phyloP scores from a whole-genome alignment of 2,113 vertebrate species.

The Phylloscopus whistleri region DNA sequence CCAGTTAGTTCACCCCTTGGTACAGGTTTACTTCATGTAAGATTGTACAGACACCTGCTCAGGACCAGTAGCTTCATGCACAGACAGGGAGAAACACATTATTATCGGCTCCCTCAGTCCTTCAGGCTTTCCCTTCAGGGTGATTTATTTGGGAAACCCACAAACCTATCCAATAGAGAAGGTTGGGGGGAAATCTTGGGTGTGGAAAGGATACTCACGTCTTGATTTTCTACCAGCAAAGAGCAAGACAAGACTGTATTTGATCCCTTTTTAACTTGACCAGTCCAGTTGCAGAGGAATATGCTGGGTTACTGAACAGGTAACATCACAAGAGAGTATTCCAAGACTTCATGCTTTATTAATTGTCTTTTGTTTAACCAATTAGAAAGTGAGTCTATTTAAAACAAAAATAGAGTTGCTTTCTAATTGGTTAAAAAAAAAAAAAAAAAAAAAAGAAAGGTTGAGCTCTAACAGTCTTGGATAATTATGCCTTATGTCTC shows the following conservation, averaged over 20 bases:
- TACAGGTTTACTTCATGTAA: not conserved
- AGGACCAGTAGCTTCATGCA: not conserved
- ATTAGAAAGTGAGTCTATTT: not conserved
- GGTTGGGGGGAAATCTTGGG: not conserved
- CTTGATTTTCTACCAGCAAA: not conserved
- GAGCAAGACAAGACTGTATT: not conserved
- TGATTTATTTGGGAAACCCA: not conserved
- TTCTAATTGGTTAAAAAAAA: not conserved
- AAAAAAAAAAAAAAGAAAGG: not conserved
- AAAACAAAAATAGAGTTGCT: not conserved
- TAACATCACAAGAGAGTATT: not conserved
- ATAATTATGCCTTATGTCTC: conserved; percentile 48
- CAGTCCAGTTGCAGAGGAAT: not conserved
- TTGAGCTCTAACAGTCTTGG: not conserved
- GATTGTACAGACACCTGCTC: not conserved
- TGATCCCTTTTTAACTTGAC: not conserved
- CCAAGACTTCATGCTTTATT: not conserved
- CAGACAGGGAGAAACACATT: not conserved
- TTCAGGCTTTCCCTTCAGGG: not conserved
- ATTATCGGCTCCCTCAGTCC: not conserved
- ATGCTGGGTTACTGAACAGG: not conserved
- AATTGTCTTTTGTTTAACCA: conserved; percentile 40
- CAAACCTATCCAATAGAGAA: not conserved
- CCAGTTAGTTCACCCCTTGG: not conserved
- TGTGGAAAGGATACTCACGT: not conserved